Conservation (phyloP, 2,113 vertebrate species). For the Paracanthobrama guichenoti region DNA sequence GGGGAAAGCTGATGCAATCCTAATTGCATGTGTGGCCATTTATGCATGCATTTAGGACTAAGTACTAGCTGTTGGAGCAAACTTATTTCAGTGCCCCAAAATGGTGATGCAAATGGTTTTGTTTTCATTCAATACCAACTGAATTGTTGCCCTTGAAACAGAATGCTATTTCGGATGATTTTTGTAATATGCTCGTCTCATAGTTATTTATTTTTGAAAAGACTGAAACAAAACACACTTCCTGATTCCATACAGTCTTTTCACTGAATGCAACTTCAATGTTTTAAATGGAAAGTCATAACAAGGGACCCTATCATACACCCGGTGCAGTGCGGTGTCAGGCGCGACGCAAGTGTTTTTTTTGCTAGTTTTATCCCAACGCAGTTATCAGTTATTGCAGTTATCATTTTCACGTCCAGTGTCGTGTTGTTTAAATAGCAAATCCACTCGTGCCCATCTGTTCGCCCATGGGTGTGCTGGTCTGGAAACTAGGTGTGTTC, state of each 20-base stretch:
- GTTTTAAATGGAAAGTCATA: too few relatives aligned
- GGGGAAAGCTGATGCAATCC: background rate
- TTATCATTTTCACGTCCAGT: too few relatives aligned
- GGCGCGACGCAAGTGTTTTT: too few relatives aligned
- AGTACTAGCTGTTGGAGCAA: constrained; percentile 8
- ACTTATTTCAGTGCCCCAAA: background rate
- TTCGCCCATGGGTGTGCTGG: too few relatives aligned
- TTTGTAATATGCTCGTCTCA: background rate
- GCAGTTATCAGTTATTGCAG: too few relatives aligned
- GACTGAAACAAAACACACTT: background rate
- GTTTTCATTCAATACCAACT: background rate
- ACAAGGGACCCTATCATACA: background rate
- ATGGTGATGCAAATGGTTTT: constrained; percentile 12
- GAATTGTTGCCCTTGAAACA: background rate
- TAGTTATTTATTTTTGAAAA: background rate
- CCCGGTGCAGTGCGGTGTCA: too few relatives aligned
- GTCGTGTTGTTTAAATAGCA: too few relatives aligned
- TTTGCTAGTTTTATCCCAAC: too few relatives aligned
- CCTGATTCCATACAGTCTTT: background rate
- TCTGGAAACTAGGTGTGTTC: too few relatives aligned
- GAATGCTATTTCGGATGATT: background rate
- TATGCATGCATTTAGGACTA: background rate
- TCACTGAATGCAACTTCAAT: background rate
- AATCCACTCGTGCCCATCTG: too few relatives aligned
- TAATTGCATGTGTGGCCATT: constrained; percentile 8